Evolutionary conservation across 2,113 vertebrate genomes (phyloP).

Genomic region (western clawed frog (Xenopus tropicalis)): UCB_Xtro_10.0 CM004444.2:132325001-132325500

Average conservation of each 20-base stretch:
- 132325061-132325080: too few species aligned
- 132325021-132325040: too few species aligned
- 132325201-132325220: constrained; percentile 63
- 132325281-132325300: constrained; percentile 64
- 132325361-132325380: constrained; percentile 63
- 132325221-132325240: constrained; percentile 60
- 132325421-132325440: not conserved
- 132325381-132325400: constrained; percentile 50
- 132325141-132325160: constrained; percentile 18
- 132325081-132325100: too few species aligned
- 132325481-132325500: too few species aligned
- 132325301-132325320: constrained; percentile 71
- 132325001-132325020: too few species aligned
- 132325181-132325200: constrained; percentile 66
- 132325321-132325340: constrained; percentile 68
- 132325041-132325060: too few species aligned
- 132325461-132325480: too few species aligned
- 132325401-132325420: not conserved
- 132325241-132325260: constrained; percentile 65
- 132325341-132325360: constrained; percentile 63
- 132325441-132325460: too few species aligned
- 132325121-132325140: too few species aligned
- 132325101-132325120: too few species aligned
- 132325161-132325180: constrained; percentile 59
- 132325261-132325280: constrained; percentile 67